Percentiles rank a stretch among this genome's conserved stretches.
Conservation (phyloP, 1,140 invertebrate species). For the Musca domestica region DNA sequence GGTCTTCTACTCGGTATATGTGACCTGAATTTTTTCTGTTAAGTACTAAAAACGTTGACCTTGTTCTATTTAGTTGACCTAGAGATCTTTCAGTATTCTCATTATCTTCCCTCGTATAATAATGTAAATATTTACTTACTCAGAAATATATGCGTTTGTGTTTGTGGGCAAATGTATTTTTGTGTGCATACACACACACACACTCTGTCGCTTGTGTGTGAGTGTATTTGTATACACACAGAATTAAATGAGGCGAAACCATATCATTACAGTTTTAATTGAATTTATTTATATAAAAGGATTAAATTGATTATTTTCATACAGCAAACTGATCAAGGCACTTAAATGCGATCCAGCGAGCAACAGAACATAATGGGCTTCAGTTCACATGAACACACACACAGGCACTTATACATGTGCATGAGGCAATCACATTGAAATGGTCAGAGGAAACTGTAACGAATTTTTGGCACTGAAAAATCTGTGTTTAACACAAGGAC, state of each 20-base stretch:
- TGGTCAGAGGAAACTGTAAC: too few relatives aligned
- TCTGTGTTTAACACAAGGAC: too few relatives aligned
- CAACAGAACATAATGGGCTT: background rate
- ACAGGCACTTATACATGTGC: background rate
- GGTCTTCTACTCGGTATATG: too few relatives aligned
- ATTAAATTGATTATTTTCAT: constrained; percentile 21
- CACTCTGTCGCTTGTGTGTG: background rate
- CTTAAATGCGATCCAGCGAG: too few relatives aligned
- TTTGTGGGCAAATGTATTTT: background rate
- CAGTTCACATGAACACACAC: background rate
- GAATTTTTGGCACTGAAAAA: too few relatives aligned
- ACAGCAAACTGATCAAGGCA: constrained; percentile 5
- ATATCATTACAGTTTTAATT: constrained; percentile 23
- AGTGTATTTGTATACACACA: background rate
- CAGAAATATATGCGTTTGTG: background rate
- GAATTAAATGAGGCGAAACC: constrained; percentile 22
- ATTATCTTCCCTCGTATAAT: too few relatives aligned
- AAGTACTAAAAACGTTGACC: too few relatives aligned
- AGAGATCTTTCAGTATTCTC: too few relatives aligned
- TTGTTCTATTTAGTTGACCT: too few relatives aligned
- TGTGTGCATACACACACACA: background rate
- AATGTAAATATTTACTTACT: too few relatives aligned
- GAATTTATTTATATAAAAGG: constrained; percentile 21
- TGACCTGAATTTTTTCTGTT: too few relatives aligned
- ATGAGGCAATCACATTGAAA: background rate